Percentiles rank a stretch among this genome's conserved stretches.
Conservation (phyloP, 2,113 vertebrate genomes). For the Sciurus niger region DNA sequence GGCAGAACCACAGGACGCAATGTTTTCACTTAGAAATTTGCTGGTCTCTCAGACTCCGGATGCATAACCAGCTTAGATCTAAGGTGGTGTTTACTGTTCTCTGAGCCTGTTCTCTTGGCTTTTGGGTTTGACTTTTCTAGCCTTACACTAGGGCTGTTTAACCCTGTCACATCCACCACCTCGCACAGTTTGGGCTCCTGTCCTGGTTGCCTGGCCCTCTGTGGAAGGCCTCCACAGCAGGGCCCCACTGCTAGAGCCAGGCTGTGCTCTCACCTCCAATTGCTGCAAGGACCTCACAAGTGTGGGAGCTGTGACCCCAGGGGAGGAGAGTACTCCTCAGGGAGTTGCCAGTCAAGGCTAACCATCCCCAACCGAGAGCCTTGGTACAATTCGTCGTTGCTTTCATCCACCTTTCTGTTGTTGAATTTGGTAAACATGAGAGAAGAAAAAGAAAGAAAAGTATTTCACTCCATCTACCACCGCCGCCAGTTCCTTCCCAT, state of each 20-base stretch:
- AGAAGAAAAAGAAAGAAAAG: conserved; percentile 13
- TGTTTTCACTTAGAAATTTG: neutral
- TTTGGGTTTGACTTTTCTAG: neutral
- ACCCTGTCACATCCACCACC: neutral
- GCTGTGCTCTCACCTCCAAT: neutral
- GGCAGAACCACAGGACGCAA: neutral
- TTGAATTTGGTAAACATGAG: conserved; percentile 3
- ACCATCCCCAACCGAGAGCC: neutral
- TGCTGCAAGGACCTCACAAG: neutral
- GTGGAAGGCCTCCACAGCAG: neutral
- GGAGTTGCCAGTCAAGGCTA: neutral
- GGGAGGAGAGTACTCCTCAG: neutral
- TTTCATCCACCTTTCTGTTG: neutral
- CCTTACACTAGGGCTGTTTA: neutral
- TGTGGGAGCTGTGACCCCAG: neutral
- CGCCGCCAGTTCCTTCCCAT: neutral
- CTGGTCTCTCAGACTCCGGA: neutral
- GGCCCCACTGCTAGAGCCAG: neutral
- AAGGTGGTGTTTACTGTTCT: neutral
- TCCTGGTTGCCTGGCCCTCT: neutral
- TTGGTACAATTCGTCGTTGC: neutral
- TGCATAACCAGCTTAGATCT: neutral
- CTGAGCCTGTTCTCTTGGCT: neutral
- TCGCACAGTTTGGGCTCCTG: neutral
- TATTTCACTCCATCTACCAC: neutral